Evolutionary conservation across 2,888 invertebrate species (phyloP), one percentile per base, ranked within the genome.

Genomic region (Cetonia aurata): DNA sequence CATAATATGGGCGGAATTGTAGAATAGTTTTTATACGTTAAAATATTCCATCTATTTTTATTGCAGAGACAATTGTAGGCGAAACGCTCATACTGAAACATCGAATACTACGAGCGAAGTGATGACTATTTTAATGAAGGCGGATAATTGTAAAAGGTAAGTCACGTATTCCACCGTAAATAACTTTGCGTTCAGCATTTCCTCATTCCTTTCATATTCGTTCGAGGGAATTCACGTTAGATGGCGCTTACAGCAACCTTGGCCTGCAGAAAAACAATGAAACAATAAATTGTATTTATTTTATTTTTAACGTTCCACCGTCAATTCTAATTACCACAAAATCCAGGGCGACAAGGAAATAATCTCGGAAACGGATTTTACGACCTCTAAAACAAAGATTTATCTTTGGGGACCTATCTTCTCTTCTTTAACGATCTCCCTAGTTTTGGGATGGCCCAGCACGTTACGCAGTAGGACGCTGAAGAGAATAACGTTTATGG

Each of bases 261-360:
- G 41, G 33, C 42, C 9, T 13, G 8, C 15, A 42, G 6, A 42
- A 56, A 41, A 56, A 8, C 9, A 37, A 37, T 8, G 37, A 37
- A 37, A 37, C 37, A 37, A 37, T 37, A 37, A 37, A 37, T 37
- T 37, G 4, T 37, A 37, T 37, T 37, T 10, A 19, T 60, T 60
- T 46, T 31, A 48, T 31, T 33, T 37, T 41, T 25, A 17, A 15
- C 31, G 50, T 17, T 13, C 31, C 17, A 60, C 37, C 37, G 9
- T 60, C 48, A 31, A 17, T 60, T 62, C 15, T 62, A 62, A 62
- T 62, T 62, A 62, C 33, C 15, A 62, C 37, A 48, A 33, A 52
- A 50, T 37, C 15, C 33, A 17, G 13, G 48, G 10, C 12, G 50
- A 50, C 33, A 12, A 62, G 31, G 48, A 48, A 46, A 62, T 62